A percentile compares a stretch with the other conserved stretches of the same genome.
These are phyloP conservation scores for Osmerus mordax DNA, from an alignment of 2,113 vertebrate species.

Conservation along the genomic window DNA sequence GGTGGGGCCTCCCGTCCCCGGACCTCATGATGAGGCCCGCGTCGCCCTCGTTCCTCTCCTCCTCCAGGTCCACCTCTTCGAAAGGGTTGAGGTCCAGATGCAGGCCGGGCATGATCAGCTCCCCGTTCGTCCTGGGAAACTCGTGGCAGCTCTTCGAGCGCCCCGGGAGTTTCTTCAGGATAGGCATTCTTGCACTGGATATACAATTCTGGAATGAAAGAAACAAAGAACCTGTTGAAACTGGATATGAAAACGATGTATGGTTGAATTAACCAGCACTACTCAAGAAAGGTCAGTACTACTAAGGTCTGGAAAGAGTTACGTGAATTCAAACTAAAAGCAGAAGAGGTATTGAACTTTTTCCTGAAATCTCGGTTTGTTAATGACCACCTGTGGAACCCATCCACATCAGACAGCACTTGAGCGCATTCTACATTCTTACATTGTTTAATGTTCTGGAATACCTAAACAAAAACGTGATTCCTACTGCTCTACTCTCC, in stretches of 20 bases:
- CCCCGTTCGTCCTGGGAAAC: constrained; percentile 61
- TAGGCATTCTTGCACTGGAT: constrained; percentile 73
- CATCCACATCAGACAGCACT: too few relatives aligned
- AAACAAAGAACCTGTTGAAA: constrained; percentile 20
- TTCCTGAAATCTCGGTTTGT: too few relatives aligned
- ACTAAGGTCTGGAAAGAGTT: too few relatives aligned
- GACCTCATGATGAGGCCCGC: constrained; percentile 60
- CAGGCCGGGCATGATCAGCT: constrained; percentile 73
- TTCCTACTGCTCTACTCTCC: too few relatives aligned
- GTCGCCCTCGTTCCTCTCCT: constrained; percentile 60
- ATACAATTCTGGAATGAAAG: constrained; percentile 32
- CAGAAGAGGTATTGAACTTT: too few relatives aligned
- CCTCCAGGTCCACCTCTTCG: constrained; percentile 68
- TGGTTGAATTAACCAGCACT: too few relatives aligned
- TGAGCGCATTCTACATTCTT: too few relatives aligned
- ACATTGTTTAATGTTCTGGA: too few relatives aligned
- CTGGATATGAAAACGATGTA: background rate
- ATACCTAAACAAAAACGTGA: too few relatives aligned
- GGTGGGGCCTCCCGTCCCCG: constrained; percentile 48
- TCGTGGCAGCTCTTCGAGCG: constrained; percentile 68
- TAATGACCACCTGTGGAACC: too few relatives aligned
- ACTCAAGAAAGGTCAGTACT: too few relatives aligned
- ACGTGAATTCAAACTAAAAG: too few relatives aligned
- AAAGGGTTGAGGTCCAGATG: constrained; percentile 78
- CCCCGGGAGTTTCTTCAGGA: constrained; percentile 77